Evolutionary conservation across 35 echinoderm and acorn worm genomes (phyloP), one percentile per base, ranked within the genome.

Genomic region (Ophiothrix spiculata): DNA sequence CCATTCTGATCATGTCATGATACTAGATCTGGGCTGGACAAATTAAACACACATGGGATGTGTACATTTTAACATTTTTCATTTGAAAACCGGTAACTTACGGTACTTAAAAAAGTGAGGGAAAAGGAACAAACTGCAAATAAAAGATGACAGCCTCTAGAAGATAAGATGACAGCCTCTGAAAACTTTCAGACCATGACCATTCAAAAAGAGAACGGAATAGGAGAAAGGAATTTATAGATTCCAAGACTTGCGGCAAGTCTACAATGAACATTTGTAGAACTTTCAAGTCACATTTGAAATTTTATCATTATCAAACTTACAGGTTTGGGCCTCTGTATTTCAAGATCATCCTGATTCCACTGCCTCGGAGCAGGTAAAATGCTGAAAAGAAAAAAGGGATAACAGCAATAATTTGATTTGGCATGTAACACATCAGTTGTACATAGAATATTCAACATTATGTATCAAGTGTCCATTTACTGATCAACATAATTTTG

Each of bases 321-420:
- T 38, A 93, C 91, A 80, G 88, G 76, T 60, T 76, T 79, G n/a
- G 94, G 87, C 49, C 64, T 87, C 32, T 63, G 88, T 6, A 90
- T 84, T 23, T 88, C 81, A 74, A 92, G 87, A 1, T 97, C 94
- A 56, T 97, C 94, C 75, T 86, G 87, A 33, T 69, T 49, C 88
- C 90, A 87, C 39, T 97, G 94, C 76, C 78, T 93, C 4, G 94
- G 94, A 14, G 88, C 88, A 12, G 94, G 94, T 41, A 97, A 74
- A 85, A 97, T 93, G 60, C 94, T 97, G 81, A 29, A 80, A 25
- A 36, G 56, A 31, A 39, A 36, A 82, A 39, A 76, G 32, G 69
- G 54, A n/a, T 33, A 42, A 19, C 42, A 49, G 6, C 19, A 49
- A 10, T 49, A 10, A 6, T 49, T 49, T 49, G 42, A n/a, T n/a